Conservation (phyloP, 2,113 vertebrate species). For the Indicator maculatus region DNA sequence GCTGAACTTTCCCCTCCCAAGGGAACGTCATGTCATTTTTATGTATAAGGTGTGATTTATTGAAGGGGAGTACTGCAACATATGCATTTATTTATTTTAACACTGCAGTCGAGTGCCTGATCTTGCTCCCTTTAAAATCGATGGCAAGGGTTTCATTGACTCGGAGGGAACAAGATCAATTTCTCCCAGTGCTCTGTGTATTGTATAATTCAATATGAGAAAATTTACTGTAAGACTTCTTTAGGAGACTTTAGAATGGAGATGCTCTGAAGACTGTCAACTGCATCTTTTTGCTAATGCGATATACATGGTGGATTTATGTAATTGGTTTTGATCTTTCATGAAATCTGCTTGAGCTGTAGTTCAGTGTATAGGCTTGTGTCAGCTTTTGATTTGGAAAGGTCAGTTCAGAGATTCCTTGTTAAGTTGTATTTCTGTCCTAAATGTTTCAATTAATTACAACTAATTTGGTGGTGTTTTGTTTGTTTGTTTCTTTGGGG, state of each 20-base stretch:
- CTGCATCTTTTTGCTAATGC: background rate
- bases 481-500: background rate
- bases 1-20: background rate
- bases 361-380: background rate
- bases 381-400: background rate
- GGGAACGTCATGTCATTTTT: background rate
- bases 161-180: background rate
- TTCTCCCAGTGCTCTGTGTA: background rate
- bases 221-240: background rate
- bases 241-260: background rate
- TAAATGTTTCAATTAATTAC: background rate
- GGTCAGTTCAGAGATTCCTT: background rate
- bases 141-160: background rate
- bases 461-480: background rate
- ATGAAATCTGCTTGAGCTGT: background rate
- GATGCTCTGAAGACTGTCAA: background rate
- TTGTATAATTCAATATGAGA: background rate
- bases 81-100: background rate
- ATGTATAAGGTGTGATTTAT: background rate
- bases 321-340: background rate
- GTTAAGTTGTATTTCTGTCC: background rate
- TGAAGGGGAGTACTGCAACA: background rate
- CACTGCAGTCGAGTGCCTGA: background rate
- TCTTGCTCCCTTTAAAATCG: background rate
- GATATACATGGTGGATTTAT: background rate